A percentile compares a stretch with the other conserved stretches of the same genome.
phyloP scores from a whole-genome alignment of 1,140 invertebrate genomes.

The Atopsyche davidsoni region DNA sequence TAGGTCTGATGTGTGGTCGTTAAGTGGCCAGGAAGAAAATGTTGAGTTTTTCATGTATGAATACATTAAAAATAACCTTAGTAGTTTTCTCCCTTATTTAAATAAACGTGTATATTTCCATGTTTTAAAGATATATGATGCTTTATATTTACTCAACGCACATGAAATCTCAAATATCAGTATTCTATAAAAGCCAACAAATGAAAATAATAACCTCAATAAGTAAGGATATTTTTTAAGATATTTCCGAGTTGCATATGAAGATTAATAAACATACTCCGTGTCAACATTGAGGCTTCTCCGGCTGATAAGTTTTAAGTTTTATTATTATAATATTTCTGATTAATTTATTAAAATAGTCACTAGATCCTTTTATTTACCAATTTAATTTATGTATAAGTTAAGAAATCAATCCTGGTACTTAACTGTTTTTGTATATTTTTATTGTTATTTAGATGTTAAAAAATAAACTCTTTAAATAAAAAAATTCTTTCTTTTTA shows the following conservation, averaged over 20 bases:
- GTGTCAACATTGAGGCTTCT: too few relatives aligned
- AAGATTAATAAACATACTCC: too few relatives aligned
- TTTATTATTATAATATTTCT: too few relatives aligned
- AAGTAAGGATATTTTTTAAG: too few relatives aligned
- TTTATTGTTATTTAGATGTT: not conserved
- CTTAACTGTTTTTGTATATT: not conserved
- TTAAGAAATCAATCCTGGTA: not conserved
- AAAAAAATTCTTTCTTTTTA: not conserved
- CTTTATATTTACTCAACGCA: not conserved
- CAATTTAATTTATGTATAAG: not conserved
- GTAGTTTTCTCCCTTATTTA: not conserved
- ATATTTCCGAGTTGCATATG: too few relatives aligned
- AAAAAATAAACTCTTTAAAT: not conserved
- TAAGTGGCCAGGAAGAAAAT: constrained; percentile 2
- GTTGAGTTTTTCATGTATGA: not conserved
- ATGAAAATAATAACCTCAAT: too few relatives aligned
- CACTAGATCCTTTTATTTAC: constrained; percentile 1
- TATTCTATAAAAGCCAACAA: too few relatives aligned
- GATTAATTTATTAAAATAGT: too few relatives aligned
- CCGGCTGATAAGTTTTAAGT: too few relatives aligned
- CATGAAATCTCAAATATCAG: not conserved
- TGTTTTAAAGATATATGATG: not conserved
- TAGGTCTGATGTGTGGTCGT: constrained; percentile 54
- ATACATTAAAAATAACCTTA: not conserved
- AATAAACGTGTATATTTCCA: not conserved